A percentile compares a stretch with the other conserved stretches of the same genome.
These are phyloP conservation scores for Ephestia elutella DNA, from an alignment of 1,140 invertebrate genomes.

Conservation along the genomic window DNA sequence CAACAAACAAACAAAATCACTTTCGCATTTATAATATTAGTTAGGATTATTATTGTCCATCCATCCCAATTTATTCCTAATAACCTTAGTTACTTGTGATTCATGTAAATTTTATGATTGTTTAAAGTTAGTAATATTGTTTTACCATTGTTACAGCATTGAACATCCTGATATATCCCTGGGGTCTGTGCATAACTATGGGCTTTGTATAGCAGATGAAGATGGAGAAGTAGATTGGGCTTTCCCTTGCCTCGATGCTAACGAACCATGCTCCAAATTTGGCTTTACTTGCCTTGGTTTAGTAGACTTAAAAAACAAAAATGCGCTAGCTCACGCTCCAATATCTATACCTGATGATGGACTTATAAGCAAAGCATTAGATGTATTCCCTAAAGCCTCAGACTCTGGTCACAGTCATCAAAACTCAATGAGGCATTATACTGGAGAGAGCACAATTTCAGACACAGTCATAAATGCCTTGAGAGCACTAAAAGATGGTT, in stretches of 20 bases:
- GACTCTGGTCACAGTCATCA: slow-evolving; percentile 58
- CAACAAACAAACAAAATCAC: too few species aligned
- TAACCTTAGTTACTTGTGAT: too few species aligned
- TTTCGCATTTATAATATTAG: too few species aligned
- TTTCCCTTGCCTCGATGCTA: slow-evolving; percentile 91
- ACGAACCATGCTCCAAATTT: slow-evolving; percentile 93
- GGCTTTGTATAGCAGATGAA: slow-evolving; percentile 95
- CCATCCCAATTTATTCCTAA: too few species aligned
- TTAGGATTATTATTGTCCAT: too few species aligned
- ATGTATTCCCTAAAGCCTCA: slow-evolving; percentile 48
- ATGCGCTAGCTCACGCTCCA: slow-evolving; percentile 30
- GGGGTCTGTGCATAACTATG: slow-evolving; percentile 81
- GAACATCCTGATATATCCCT: slow-evolving; percentile 76
- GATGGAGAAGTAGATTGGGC: slow-evolving; percentile 97
- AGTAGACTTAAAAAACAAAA: slow-evolving; percentile 78
- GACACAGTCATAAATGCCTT: slow-evolving; percentile 55
- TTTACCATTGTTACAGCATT: slow-evolving; percentile 62
- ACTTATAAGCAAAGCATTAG: slow-evolving; percentile 40
- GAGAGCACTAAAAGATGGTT: slow-evolving; percentile 59
- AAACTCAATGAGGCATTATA: slow-evolving; percentile 52
- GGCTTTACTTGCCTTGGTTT: slow-evolving; percentile 93
- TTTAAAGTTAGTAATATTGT: too few species aligned
- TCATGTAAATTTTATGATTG: too few species aligned
- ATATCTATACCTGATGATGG: slow-evolving; percentile 63
- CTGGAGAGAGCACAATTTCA: slow-evolving; percentile 53